These are phyloP conservation scores for Caenorhabditis sulstoni DNA, from an alignment of 2,888 invertebrate species.

Conservation along the genomic window DNA sequence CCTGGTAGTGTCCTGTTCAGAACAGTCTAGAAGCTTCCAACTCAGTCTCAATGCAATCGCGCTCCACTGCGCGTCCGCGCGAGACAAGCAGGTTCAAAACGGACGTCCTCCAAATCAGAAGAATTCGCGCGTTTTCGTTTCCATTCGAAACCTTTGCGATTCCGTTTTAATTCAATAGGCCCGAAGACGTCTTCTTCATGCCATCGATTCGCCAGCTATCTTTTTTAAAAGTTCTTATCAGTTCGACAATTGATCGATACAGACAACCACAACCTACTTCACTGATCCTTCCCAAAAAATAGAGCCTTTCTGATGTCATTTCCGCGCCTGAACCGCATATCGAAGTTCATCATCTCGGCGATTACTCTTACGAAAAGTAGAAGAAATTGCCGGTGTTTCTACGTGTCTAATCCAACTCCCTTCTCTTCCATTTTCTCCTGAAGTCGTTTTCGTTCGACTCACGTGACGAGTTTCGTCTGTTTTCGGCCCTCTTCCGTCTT, in stretches of 20 bases:
- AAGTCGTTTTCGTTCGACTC: background rate
- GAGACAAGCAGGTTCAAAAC: too few species aligned
- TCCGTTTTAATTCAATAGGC: too few species aligned
- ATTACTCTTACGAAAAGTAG: background rate
- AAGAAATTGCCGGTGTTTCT: background rate
- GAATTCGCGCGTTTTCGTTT: too few species aligned
- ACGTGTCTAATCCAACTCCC: constrained; percentile 3
- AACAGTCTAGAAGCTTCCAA: too few species aligned
- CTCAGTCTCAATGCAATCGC: too few species aligned
- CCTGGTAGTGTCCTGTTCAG: too few species aligned
- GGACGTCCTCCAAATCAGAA: too few species aligned
- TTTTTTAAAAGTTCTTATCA: constrained; percentile 30
- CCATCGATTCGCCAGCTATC: constrained; percentile 21
- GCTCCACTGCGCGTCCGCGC: too few species aligned
- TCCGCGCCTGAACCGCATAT: background rate
- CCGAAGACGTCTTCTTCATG: background rate
- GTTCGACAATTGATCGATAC: constrained; percentile 25
- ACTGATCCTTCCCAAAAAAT: background rate
- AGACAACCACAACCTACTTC: background rate
- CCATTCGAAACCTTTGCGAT: too few species aligned
- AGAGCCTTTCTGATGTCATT: background rate
- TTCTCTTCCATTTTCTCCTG: constrained; percentile 4
- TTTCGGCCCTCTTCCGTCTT: constrained; percentile 6
- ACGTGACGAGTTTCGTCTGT: constrained; percentile 33
- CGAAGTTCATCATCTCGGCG: background rate